These are phyloP conservation scores for Pseudopodoces humilis DNA, from an alignment of 2,113 vertebrate genomes.

Conservation along the genomic window DNA sequence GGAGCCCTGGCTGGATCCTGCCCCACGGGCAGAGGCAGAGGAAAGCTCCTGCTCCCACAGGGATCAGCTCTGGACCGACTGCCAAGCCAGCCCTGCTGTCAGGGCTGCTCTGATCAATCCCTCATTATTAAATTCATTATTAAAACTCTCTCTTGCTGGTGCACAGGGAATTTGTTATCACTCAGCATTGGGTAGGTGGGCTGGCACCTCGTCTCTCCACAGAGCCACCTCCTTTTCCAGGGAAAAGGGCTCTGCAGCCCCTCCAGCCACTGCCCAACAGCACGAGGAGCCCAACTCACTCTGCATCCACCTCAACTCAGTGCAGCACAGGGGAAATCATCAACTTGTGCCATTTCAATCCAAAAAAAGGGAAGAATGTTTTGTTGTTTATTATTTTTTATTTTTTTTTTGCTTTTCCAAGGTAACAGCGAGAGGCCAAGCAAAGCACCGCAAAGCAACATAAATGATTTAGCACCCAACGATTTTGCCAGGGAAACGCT, in stretches of 20 bases:
- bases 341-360: not conserved
- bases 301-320: not conserved
- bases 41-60: not conserved
- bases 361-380: not conserved
- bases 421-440: slow-evolving; percentile 54
- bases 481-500: slow-evolving; percentile 76
- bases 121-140: not conserved
- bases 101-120: not conserved
- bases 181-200: accelerated
- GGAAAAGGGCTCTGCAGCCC: not conserved
- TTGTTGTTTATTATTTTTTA: no score
- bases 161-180: not conserved
- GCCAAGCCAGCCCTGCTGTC: not conserved
- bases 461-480: slow-evolving; percentile 78
- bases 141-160: not conserved
- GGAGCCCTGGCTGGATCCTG: not conserved
- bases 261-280: not conserved
- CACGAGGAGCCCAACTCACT: not conserved
- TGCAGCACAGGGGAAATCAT: not conserved
- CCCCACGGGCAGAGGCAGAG: not conserved
- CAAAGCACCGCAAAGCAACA: slow-evolving; percentile 63
- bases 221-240: not conserved
- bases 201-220: not conserved
- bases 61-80: not conserved
- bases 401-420: slow-evolving; percentile 2